These are phyloP conservation scores for Athalia circularis DNA, from an alignment of 2,888 invertebrate species.

Conservation along the genomic window DNA sequence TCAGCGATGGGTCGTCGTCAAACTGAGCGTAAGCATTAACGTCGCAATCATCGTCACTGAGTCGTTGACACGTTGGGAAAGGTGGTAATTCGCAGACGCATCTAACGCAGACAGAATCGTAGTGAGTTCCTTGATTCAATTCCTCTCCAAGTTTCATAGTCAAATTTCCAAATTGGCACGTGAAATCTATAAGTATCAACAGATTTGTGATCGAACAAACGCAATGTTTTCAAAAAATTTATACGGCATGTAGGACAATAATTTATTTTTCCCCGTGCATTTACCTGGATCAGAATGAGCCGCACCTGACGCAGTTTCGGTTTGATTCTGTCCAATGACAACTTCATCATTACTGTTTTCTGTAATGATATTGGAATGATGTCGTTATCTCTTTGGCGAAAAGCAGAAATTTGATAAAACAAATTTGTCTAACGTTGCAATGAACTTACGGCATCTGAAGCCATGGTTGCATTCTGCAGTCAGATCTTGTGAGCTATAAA, in stretches of 20 bases:
- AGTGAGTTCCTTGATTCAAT: conserved; percentile 57
- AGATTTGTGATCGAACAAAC: too few species aligned
- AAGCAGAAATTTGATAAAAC: too few species aligned
- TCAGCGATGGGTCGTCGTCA: background rate
- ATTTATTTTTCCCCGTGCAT: background rate
- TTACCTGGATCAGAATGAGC: background rate
- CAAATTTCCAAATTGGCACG: conserved; percentile 61
- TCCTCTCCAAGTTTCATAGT: conserved; percentile 60
- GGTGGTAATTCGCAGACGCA: conserved; percentile 66
- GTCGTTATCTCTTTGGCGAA: too few species aligned
- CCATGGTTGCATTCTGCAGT: conserved; percentile 54
- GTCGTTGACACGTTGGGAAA: conserved; percentile 60
- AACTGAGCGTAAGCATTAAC: conserved; percentile 51
- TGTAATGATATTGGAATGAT: background rate
- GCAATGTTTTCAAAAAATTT: too few species aligned
- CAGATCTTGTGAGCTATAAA: conserved; percentile 51
- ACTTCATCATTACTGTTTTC: background rate
- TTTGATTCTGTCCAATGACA: background rate
- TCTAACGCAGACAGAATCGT: conserved; percentile 58
- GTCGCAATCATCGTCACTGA: conserved; percentile 57
- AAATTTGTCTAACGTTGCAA: too few species aligned
- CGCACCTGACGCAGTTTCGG: background rate
- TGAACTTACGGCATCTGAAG: conserved; percentile 63
- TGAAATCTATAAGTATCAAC: conserved; percentile 21
- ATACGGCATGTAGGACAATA: too few species aligned